A percentile compares a stretch with the other conserved stretches of the same genome.
Evolutionary conservation across 2,888 invertebrate species (phyloP).

Genomic region (Cistogaster globosa): DNA sequence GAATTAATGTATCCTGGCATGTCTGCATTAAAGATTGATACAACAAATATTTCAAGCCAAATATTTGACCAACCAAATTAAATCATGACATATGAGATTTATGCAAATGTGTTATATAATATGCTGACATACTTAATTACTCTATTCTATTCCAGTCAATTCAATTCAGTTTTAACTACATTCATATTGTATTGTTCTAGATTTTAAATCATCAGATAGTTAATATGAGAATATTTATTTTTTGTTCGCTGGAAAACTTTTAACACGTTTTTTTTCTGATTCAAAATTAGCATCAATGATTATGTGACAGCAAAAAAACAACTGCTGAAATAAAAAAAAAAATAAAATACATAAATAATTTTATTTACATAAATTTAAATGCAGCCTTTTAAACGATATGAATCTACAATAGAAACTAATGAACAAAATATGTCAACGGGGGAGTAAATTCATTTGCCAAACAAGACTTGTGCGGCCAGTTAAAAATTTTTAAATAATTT

Average conservation of each 20-base stretch:
- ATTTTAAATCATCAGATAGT: constrained; percentile 8
- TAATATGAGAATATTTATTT: constrained; percentile 1
- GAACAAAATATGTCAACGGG: background rate
- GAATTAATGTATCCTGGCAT: background rate
- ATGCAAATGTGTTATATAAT: constrained; percentile 50
- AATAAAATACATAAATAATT: constrained; percentile 31
- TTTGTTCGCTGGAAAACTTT: constrained; percentile 32
- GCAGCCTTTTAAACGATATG: constrained; percentile 38
- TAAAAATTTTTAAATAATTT: constrained; percentile 66
- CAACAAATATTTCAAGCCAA: constrained; percentile 52
- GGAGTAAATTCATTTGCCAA: background rate
- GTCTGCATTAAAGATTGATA: constrained; percentile 45
- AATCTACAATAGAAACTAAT: constrained; percentile 18
- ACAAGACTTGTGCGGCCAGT: constrained; percentile 54
- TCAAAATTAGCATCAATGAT: background rate
- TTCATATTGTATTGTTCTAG: constrained; percentile 4
- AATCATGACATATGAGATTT: constrained; percentile 69
- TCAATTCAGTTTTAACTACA: constrained; percentile 21
- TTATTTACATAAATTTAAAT: constrained; percentile 59
- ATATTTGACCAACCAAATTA: constrained; percentile 67
- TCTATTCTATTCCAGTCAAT: constrained; percentile 10
- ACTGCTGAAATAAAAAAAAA: background rate
- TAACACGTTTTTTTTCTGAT: background rate
- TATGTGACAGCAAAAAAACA: background rate
- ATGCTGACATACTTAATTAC: constrained; percentile 60